Evolutionary conservation across 2,888 invertebrate species (phyloP), one percentile per base, ranked within the genome.

Genomic region (Cheilosia grossa): DNA sequence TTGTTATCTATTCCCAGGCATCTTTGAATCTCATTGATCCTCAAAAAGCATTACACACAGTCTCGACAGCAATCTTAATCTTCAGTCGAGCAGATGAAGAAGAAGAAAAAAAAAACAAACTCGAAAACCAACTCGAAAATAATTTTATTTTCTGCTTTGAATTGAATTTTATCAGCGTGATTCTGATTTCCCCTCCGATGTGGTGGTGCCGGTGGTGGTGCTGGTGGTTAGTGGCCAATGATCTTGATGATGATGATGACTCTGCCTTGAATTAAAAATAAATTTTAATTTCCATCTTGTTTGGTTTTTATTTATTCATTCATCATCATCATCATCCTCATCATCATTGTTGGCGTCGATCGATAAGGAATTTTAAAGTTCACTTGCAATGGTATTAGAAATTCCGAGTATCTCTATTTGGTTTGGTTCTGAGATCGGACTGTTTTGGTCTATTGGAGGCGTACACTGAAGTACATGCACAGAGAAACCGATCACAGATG

Each of bases 21-120:
- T 82, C 78, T 79, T 40, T 51, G 72, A 82, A 79, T 82, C 78
- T 82, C 64, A 64, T 67, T 75, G 75, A 75, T 75, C 75, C 66
- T 66, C 56, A 19, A 47, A 63, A 63, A 37, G 7, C 72, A 61
- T 37, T 49, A 53, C 30, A 49, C 30, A 79, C 56, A 42, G 47
- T 17, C 78, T 56, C 51, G 17, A 40, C 72, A 73, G 42, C 66
- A 73, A 73, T 80, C 56, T 42, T 69, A 69, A 75, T 81, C 80
- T 75, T 24, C 17, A 6, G 30, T 27, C 59, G 49, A 21, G 6
- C 53, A 10, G 37, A 40, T 33, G 24, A 51, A n/a, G 30, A 64
- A 58, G 56, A 30, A n/a, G n/a, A 30, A n/a, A 63, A 59, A 49
- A 21, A 59, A 27, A 21, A 59, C 27, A 72, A 33, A 21, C 21